A percentile compares a stretch with the other conserved stretches of the same genome.
These are phyloP conservation scores for Catamblyrhynchus diadema DNA, from an alignment of 2,797 vertebrate genomes.

Conservation along the genomic window DNA sequence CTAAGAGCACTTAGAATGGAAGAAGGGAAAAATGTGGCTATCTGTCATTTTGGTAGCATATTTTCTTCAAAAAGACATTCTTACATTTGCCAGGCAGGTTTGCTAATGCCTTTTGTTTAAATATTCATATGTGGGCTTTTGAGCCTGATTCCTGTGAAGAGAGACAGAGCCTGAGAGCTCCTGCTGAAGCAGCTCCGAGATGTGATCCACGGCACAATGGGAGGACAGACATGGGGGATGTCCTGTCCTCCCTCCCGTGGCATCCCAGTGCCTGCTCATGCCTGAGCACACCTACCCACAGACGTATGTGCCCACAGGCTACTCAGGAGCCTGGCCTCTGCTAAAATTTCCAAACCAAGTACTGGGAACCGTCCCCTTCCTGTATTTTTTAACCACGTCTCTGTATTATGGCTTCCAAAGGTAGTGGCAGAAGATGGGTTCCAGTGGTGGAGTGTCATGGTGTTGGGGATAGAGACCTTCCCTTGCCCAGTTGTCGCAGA, in stretches of 20 bases:
- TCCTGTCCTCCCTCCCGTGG: background rate
- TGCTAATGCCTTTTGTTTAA: conserved; percentile 49
- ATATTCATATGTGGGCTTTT: background rate
- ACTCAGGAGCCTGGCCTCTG: background rate
- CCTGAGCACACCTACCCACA: background rate
- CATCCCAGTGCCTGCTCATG: fast-evolving
- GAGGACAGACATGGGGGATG: background rate
- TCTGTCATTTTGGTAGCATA: background rate
- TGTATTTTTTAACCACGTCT: fast-evolving
- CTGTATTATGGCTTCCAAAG: background rate
- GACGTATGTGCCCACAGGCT: fast-evolving
- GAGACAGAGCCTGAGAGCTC: background rate
- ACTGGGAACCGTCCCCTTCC: background rate
- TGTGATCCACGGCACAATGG: fast-evolving
- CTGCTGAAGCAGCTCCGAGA: background rate
- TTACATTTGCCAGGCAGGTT: conserved; percentile 15
- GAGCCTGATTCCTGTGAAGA: conserved; percentile 7
- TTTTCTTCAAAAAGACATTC: conserved; percentile 31
- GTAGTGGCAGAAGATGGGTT: fast-evolving
- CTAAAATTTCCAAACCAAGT: background rate
- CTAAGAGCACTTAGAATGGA: background rate
- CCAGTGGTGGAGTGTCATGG: background rate
- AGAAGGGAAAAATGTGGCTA: conserved; percentile 12
- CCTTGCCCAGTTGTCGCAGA: background rate
- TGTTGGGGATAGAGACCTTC: background rate